phyloP scores from a whole-genome alignment of 2,797 vertebrate genomes.

The Pelochelys cantorii region DNA sequence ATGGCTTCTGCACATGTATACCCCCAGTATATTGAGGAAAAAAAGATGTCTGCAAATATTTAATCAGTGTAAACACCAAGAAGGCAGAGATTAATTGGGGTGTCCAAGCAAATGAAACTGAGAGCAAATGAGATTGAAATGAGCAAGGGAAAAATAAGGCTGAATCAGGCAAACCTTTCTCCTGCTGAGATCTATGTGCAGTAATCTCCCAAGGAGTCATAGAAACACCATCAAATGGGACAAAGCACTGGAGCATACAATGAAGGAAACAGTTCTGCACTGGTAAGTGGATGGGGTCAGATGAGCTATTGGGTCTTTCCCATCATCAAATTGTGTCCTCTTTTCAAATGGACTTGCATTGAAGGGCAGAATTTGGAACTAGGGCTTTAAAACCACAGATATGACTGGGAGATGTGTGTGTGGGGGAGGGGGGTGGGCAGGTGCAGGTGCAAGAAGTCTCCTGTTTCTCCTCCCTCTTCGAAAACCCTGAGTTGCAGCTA shows the following conservation, averaged over 20 bases:
- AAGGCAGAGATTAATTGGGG: background rate
- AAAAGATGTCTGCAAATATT: background rate
- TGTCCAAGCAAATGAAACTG: background rate
- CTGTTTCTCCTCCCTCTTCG: background rate
- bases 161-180: background rate
- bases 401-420: background rate
- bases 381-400: background rate
- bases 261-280: background rate
- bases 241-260: background rate
- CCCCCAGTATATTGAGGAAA: background rate
- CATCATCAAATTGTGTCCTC: background rate
- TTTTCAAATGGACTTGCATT: background rate
- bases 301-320: background rate
- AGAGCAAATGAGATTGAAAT: background rate
- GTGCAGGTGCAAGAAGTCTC: background rate
- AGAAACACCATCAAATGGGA: background rate
- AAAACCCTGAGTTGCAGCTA: background rate
- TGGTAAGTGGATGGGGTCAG: background rate
- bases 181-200: background rate
- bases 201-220: background rate
- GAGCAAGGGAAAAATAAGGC: background rate
- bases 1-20: rapidly evolving
- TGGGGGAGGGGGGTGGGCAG: background rate
- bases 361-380: background rate
- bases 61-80: background rate